Conservation (phyloP, 2,113 vertebrate genomes). For the Theropithecus gelada region DNA sequence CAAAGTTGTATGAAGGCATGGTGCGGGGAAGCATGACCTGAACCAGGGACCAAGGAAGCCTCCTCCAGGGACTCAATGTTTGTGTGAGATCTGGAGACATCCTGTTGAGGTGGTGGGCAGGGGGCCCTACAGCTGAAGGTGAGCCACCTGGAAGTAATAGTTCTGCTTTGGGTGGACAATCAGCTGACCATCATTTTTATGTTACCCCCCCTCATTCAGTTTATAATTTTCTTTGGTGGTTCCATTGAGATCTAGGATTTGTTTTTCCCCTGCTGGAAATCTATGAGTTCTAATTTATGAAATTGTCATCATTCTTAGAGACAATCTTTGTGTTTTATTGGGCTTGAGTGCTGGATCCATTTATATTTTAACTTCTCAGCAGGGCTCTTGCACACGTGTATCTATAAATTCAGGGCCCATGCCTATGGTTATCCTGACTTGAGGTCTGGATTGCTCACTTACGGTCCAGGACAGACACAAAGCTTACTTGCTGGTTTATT, state of each 20-base stretch:
- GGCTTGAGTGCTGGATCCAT: not conserved
- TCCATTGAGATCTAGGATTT: not conserved
- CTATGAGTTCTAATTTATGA: not conserved
- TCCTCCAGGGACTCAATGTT: not conserved
- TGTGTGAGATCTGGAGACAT: not conserved
- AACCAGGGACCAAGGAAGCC: not conserved
- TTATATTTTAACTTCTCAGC: slow-evolving; percentile 18
- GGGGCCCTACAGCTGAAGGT: no score
- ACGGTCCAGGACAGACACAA: not conserved
- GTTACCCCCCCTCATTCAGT: not conserved
- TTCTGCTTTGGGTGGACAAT: not conserved
- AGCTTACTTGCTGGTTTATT: not conserved
- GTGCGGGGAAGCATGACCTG: not conserved
- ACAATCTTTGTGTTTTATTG: not conserved
- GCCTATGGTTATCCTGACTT: not conserved
- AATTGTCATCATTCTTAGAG: not conserved
- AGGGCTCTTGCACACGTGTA: not conserved
- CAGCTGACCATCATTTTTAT: not conserved
- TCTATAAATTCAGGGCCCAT: not conserved
- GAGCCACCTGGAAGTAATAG: not conserved
- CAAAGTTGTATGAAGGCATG: not conserved
- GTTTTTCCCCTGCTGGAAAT: not conserved
- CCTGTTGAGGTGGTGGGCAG: not conserved
- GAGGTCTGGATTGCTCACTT: not conserved
- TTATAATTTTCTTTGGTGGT: not conserved